Evolutionary conservation across 2,888 invertebrate genomes (phyloP), one percentile per base, ranked within the genome.

Genomic region (Desoria tigrina): DNA sequence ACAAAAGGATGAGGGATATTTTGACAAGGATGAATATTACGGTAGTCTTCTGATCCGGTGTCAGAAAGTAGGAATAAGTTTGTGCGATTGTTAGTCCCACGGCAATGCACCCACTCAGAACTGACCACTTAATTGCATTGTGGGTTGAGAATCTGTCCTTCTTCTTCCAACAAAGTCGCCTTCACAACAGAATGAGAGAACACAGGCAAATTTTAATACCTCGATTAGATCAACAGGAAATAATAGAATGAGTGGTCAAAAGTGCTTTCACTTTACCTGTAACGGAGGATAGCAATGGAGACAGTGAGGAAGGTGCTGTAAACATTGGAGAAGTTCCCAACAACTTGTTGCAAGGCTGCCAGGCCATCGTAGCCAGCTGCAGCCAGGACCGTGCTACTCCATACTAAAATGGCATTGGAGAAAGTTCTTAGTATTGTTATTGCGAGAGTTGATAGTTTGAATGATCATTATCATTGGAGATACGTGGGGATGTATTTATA

Each of bases 161-260:
- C 65, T 75, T 74, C 60, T 75, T 74, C 72, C 72, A 75, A 28
- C 75, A 75, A 0, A 75, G 64, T 3, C 74, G 71, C 49, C 75
- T 75, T 28, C 2, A 26, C 9, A 7, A n/a, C n/a, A n/a, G n/a
- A n/a, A n/a, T n/a, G n/a, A n/a, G n/a, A n/a, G n/a, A 45, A 57
- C 26, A 42, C 9, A 53, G 53, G n/a, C 45, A 45, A 63, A 21
- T 28, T n/a, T n/a, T n/a, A n/a, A 50, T 3, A 39, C 37, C 16
- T 23, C 7, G 23, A 54, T 14, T 2, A 3, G 4, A 24, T 28
- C 3, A 54, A 54, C 27, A 26, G 32, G 18, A 32, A 26, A 11
- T 27, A 51, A 39, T n/a, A 59, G 32, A 3, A n/a, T 42, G 1
- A 39, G 9, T 42, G 42, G 28, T 24, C 3, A 45, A 9, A 45